Evolutionary conservation across 2,113 vertebrate species (phyloP), one percentile per base, ranked within the genome.

Genomic region (Bufo gargarizans): DNA sequence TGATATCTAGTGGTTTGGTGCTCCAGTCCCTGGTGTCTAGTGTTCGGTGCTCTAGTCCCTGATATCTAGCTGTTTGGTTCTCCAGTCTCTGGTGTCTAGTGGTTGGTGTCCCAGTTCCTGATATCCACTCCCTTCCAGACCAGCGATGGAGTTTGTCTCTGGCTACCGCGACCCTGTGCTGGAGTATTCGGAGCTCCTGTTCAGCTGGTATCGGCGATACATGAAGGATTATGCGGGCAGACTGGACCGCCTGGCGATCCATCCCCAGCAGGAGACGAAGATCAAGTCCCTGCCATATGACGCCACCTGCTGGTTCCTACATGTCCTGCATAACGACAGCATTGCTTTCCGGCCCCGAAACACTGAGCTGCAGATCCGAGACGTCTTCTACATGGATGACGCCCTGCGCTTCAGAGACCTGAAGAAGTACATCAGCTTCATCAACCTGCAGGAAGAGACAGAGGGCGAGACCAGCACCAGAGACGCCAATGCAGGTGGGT

Each of bases 71-170:
- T 2, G 65, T 10, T 69, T 33, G 17, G 67, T 71, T 22, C 12
- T 11, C 11, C 12, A 43, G n/a, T 43, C 12, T 12, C 11, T 43
- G 22, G 4, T 71, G 67, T 14, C 67, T 12, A 14, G 22, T 33
- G 67, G 11, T 13, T 14, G 13, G 33, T 69, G 65, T 8, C 20
- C 7, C 3, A 4, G 4, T 22, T 12, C 11, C 33, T 33, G 33
- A 33, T 33, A 33, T 33, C 33, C 53, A 7, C 43, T 74, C 8
- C 3, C n/a, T 53, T 53, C 6, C 20, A 11, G 61, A 11, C 43
- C 91, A 91, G 90, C 79, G 76, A 94, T 94, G 93, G 93, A 94
- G 85, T 94, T 94, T 86, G 90, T 92, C 65, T 93, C 92, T 16
- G 93, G 93, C 55, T 94, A 94, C 87, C 90, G 90, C 2, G 93